Evolutionary conservation across 37 sponge, comb jelly and placozoan genomes (phyloP).

Genomic region (Corticium candelabrum): DNA sequence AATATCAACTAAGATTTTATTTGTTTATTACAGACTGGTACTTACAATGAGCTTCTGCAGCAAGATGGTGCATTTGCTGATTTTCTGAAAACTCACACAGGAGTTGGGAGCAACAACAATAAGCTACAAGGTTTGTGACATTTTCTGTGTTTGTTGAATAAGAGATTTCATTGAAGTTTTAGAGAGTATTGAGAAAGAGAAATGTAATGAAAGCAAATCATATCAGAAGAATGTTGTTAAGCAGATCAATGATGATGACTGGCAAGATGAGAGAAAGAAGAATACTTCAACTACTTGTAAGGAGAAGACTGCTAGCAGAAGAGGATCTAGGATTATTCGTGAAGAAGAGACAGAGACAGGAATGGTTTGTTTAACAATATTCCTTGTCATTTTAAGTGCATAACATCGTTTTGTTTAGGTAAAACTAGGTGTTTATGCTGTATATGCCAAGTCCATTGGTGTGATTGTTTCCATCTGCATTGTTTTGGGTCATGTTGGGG

Average conservation of each 20-base stretch:
- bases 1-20: neutral
- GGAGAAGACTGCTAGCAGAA: neutral
- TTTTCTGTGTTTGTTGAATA: too few relatives aligned
- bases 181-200: too few relatives aligned
- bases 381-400: too few relatives aligned
- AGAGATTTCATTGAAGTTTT: too few relatives aligned
- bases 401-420: conserved; percentile 31
- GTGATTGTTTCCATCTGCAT: conserved; percentile 24
- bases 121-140: neutral
- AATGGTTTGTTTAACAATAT: too few relatives aligned
- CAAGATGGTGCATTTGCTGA: conserved; percentile 69
- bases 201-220: too few relatives aligned
- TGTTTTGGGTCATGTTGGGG: conserved; percentile 25
- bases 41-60: conserved; percentile 55
- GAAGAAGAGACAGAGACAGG: neutral
- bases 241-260: neutral
- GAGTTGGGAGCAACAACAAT: conserved; percentile 2
- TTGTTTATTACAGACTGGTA: conserved; percentile 23
- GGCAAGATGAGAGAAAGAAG: neutral
- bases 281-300: neutral
- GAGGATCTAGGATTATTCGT: neutral
- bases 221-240: neutral
- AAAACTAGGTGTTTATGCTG: conserved; percentile 41
- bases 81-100: conserved; percentile 42
- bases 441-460: conserved; percentile 47